Evolutionary conservation across 2,888 invertebrate genomes (phyloP).

Genomic region (Pelosia muscerda): DNA sequence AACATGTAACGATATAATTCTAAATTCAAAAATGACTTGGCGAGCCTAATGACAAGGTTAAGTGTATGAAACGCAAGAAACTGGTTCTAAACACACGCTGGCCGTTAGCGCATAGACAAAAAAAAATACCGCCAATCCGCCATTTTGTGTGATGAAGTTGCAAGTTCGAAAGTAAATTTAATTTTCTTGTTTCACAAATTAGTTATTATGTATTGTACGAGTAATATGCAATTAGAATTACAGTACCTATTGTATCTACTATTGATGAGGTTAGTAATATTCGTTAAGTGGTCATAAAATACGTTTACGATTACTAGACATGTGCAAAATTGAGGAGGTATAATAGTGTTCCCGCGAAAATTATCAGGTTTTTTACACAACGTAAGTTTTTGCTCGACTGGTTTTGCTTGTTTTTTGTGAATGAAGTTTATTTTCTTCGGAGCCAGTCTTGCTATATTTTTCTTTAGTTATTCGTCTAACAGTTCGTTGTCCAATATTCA

Average conservation of each 20-base stretch:
- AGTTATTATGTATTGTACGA: constrained; percentile 16
- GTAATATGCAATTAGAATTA: constrained; percentile 13
- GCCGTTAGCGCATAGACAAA: constrained; percentile 76
- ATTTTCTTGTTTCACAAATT: constrained; percentile 32
- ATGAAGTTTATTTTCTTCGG: too few species aligned
- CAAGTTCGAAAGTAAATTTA: constrained; percentile 55
- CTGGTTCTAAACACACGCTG: constrained; percentile 73
- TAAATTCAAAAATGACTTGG: constrained; percentile 72
- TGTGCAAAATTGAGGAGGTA: neutral
- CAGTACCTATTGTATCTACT: neutral
- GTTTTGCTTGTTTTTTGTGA: too few species aligned
- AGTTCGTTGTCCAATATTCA: too few species aligned
- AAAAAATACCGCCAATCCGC: constrained; percentile 67
- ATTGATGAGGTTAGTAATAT: neutral
- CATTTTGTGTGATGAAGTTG: constrained; percentile 67
- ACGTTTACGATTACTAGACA: constrained; percentile 5
- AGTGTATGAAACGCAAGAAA: constrained; percentile 72
- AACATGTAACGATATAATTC: constrained; percentile 44
- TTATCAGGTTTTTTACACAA: neutral
- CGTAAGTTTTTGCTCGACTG: too few species aligned
- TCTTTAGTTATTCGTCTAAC: too few species aligned
- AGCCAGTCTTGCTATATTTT: too few species aligned
- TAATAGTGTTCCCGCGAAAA: constrained; percentile 1
- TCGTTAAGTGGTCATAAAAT: constrained; percentile 13
- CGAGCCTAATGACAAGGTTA: constrained; percentile 80